These are phyloP conservation scores for Pherbina coryleti DNA, from an alignment of 2,888 invertebrate genomes.

Conservation along the genomic window DNA sequence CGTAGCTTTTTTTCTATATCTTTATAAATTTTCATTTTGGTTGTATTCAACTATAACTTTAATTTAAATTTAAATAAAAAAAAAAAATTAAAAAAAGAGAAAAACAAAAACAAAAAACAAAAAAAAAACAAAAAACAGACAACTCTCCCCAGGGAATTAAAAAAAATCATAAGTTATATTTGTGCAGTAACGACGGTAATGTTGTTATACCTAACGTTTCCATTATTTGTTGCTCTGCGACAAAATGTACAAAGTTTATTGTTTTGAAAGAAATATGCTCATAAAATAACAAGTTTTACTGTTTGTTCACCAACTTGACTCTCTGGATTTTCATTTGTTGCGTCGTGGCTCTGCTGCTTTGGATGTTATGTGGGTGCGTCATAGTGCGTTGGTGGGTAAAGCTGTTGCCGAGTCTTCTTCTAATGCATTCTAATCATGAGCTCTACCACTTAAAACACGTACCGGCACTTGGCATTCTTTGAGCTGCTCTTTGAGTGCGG, in stretches of 20 bases:
- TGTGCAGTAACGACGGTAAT: background rate
- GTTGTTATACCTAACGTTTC: background rate
- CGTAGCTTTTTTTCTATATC: no score
- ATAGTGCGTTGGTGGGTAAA: background rate
- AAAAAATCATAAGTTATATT: background rate
- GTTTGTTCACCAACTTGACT: background rate
- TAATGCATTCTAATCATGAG: conserved; percentile 33
- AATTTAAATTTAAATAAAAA: background rate
- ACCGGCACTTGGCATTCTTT: conserved; percentile 30
- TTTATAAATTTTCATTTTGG: no score
- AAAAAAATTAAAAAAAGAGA: background rate
- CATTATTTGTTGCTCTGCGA: background rate
- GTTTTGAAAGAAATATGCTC: conserved; percentile 2
- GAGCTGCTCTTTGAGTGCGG: conserved; percentile 1
- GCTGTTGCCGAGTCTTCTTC: background rate
- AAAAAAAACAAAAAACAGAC: background rate
- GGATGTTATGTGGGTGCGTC: background rate
- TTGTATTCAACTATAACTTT: no score
- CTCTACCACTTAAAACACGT: conserved; percentile 32
- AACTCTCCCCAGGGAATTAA: background rate
- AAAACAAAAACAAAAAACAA: background rate
- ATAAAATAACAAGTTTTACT: conserved; percentile 21
- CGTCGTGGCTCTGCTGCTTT: background rate
- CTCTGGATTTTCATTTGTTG: conserved; percentile 11
- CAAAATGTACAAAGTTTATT: conserved; percentile 1